Evolutionary conservation across 2,888 invertebrate species (phyloP), one percentile per base, ranked within the genome.

Genomic region (Pilophorus perplexus): DNA sequence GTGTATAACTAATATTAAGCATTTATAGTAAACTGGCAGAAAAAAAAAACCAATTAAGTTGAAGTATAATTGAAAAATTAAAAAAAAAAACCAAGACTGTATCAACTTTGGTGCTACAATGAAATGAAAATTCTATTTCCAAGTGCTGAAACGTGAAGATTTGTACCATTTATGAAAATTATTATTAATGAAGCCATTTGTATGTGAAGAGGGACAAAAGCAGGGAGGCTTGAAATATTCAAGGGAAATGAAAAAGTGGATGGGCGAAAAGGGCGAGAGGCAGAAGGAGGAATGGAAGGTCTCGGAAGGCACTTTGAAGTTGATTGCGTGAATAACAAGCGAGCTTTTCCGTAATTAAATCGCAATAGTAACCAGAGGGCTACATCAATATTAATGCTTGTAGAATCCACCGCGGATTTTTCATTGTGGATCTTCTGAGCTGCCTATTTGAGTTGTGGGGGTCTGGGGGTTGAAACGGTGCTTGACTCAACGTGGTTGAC

Each of bases 281-380:
- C 14, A 42, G 42, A 42, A 42, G 14, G 38, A 55, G 14, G 27
- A 38, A 38, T 16, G 20, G 55, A 20, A 38, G 38, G 38, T 55
- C 38, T 62, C 60, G 20, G 22, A 44, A 28, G 38, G 60, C 46
- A 46, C 60, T 62, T 62, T 62, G 60, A 62, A 62, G 60, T 46
- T 62, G 46, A 62, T 62, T 62, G 60, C 48, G 44, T 46, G 60
- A 46, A 62, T 62, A 62, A 44, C 44, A 60, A 62, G 46, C 46
- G 60, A 18, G 60, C 37, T 38, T 33, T 33, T n/a, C 55, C 20
- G 38, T 55, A 55, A 55, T 55, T 55, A 55, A 55, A 55, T 55
- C 55, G 55, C 55, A 38, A 55, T 55, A 38, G 55, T 55, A 55
- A 55, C 38, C 55, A 55, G 55, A n/a, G n/a, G 55, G 55, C 20